A percentile compares a stretch with the other conserved stretches of the same genome.
phyloP scores from a whole-genome alignment of 2,113 vertebrate species.

The Cephalopterus ornatus region DNA sequence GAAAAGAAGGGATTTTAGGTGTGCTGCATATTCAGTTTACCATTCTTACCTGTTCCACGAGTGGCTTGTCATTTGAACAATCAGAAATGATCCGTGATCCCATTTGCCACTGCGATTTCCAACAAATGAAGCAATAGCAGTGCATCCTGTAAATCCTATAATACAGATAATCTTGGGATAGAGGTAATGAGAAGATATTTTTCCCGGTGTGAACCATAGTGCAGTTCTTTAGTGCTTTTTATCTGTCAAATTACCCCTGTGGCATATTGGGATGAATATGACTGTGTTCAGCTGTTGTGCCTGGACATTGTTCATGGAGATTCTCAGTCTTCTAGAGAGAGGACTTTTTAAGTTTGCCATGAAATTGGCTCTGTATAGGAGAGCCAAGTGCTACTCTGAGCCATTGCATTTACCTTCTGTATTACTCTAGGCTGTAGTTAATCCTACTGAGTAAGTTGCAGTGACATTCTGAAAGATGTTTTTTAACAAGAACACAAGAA shows the following conservation, averaged over 20 bases:
- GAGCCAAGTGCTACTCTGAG: background rate
- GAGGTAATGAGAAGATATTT: background rate
- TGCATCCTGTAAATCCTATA: background rate
- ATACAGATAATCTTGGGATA: background rate
- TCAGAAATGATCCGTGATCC: background rate
- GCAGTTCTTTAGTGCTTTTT: background rate
- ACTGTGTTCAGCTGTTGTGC: background rate
- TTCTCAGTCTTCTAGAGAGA: background rate
- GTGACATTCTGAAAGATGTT: background rate
- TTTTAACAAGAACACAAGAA: background rate
- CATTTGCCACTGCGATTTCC: background rate
- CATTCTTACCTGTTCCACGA: background rate
- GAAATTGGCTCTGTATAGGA: background rate
- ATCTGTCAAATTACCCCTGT: background rate
- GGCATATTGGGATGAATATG: accelerated
- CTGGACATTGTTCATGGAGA: background rate
- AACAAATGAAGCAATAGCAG: background rate
- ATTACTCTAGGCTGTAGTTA: background rate
- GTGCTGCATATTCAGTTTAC: background rate
- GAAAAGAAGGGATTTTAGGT: background rate
- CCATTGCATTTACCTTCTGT: background rate
- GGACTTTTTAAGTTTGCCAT: background rate
- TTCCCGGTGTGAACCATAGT: background rate
- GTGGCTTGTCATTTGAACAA: background rate
- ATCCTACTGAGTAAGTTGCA: background rate